Evolutionary conservation across 1,140 invertebrate genomes (phyloP), one percentile per base, ranked within the genome.

Genomic region (Acromyrmex echinatior): DNA sequence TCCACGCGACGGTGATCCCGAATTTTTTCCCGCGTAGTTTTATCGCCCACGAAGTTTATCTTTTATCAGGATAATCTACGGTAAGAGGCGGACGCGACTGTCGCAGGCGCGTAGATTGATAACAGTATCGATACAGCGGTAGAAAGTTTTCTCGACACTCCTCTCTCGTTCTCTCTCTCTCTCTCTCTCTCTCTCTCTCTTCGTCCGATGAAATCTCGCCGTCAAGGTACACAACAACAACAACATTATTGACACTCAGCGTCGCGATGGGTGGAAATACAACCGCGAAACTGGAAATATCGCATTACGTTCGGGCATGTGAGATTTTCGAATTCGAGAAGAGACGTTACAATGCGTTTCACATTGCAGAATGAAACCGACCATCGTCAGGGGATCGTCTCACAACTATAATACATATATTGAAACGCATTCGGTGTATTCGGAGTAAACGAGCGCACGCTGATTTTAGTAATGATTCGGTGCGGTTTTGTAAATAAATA

Each of bases 71-170:
- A 56, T 56, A 74, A 74, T 74, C 51, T 28, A 9, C 28, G 71
- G 56, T 25, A 18, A 56, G 51, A 74, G 28, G 7, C 39, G 39
- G 31, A 5, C 21, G 39, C 39, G 39, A 45, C 31, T 68, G 18
- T 68, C 66, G 65, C 35, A 2, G 21, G 12, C 21, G 28, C 21
- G n/a, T 56, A 58, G 85, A 90, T 90, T 90, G 89, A 87, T 91
- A 91, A 86, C 80, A 56, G 35, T 39, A 65, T 82, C 58, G 68
- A 70, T 70, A 81, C 21, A 7, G 62, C 63, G 39, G 39, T 53
- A 63, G 58, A 87, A 87, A 84, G 18, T 49, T 82, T 82, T 60
- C 63, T 82, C 74, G 74, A 71, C 66, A n/a, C n/a, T 1, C 0
- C 25, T 3, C 31, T 66, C 18, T 35, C 35, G 39, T 16, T 21